phyloP scores from a whole-genome alignment of 2,888 invertebrate genomes.

The Perdita meconis region DNA sequence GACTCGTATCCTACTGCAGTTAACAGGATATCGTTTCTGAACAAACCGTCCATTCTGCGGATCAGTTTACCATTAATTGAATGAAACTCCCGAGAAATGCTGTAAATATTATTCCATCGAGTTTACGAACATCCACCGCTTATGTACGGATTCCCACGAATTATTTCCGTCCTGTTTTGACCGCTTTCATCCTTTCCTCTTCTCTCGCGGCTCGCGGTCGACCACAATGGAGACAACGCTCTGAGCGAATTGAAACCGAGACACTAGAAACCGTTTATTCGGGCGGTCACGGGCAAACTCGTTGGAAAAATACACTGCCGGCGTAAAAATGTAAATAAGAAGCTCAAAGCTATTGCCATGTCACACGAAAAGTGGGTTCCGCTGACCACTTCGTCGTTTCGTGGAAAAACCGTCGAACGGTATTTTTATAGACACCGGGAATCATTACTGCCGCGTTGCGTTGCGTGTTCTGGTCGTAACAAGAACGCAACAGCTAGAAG shows the following conservation, averaged over 20 bases:
- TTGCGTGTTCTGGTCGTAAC: not conserved
- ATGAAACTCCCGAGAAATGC: conserved; percentile 22
- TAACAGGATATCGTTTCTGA: too few relatives aligned
- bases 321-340: conserved; percentile 18
- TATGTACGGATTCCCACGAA: conserved; percentile 10
- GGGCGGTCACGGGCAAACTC: not conserved
- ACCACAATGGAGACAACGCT: not conserved
- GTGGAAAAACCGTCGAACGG: conserved; percentile 4
- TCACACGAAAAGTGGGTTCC: not conserved
- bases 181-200: not conserved
- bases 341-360: not conserved
- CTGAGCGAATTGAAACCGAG: conserved; percentile 2
- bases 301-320: not conserved
- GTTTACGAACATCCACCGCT: conserved; percentile 24
- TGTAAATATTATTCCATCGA: conserved; percentile 23
- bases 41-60: too few relatives aligned
- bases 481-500: not conserved
- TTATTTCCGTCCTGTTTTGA: not conserved
- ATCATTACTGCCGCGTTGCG: not conserved
- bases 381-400: conserved; percentile 5
- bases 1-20: too few relatives aligned
- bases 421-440: not conserved
- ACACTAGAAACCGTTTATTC: conserved; percentile 8
- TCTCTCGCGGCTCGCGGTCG: not conserved
- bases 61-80: conserved; percentile 2